Percentiles rank a stretch among this genome's conserved stretches.
phyloP scores from a whole-genome alignment of 2,113 vertebrate species.

The Hassar affinis region DNA sequence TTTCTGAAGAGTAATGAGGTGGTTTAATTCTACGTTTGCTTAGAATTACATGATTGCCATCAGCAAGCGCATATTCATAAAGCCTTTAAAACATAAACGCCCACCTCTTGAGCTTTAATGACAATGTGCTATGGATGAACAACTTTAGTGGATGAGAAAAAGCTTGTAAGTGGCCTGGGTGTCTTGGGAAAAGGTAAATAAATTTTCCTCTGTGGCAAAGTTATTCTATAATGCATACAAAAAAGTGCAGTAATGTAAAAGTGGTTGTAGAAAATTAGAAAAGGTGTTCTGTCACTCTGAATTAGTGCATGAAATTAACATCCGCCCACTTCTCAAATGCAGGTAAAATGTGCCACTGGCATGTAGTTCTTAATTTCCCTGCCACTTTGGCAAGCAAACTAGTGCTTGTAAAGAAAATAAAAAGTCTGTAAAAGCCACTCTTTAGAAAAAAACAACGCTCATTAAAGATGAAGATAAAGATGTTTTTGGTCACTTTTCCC shows the following conservation, averaged over 20 bases:
- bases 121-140: constrained; percentile 9
- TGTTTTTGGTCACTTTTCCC: neutral
- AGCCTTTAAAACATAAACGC: constrained; percentile 1
- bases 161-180: neutral
- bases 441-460: neutral
- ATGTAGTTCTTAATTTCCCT: neutral
- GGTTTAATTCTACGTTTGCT: neutral
- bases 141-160: neutral
- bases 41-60: constrained; percentile 28
- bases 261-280: neutral
- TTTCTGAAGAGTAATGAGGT: neutral
- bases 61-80: constrained; percentile 4
- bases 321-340: neutral
- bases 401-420: neutral
- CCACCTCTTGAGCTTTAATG: neutral
- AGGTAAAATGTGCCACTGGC: neutral
- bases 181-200: neutral
- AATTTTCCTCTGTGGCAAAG: neutral
- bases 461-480: neutral
- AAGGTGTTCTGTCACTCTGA: neutral
- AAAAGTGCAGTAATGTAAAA: neutral
- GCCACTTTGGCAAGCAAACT: neutral
- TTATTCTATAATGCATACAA: neutral
- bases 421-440: neutral
- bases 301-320: neutral